Evolutionary conservation across 2,888 invertebrate genomes (phyloP), one percentile per base, ranked within the genome.

Genomic region (Mythimna ferrago): DNA sequence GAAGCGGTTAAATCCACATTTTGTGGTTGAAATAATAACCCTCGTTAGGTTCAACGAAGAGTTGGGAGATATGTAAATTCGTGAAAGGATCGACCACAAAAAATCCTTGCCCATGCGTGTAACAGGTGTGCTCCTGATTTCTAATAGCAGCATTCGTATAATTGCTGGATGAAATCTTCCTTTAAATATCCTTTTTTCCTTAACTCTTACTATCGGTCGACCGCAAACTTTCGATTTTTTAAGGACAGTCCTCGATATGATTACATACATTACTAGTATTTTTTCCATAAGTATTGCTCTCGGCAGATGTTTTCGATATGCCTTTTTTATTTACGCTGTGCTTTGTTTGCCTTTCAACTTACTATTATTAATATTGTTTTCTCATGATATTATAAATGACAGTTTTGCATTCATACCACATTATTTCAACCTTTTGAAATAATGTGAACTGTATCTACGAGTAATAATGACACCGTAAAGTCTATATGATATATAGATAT

Each of bases 1-100:
- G 88, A 90, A 91, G 89, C 89, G 90, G 91, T 91, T 93, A 92
- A 91, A 90, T 92, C 90, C 88, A 92, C 88, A 91, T 92, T 94
- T 94, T 95, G 95, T 94, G 95, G 95, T 95, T 90, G 90, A 94
- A 93, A 94, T 95, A 95, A 96, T 95, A 93, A 92, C 92, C 92
- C 93, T 95, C 89, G 94, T 96, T 96, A 95, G 90, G 88, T 91
- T 87, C 84, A 91, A 93, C 93, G 93, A 94, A 92, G 93, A 93
- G 89, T 90, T 91, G 91, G 91, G 89, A 92, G 91, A 92, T 95
- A 95, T 95, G 95, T 95, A 95, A 95, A 96, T 95, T 93, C 86
- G 92, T 89, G 92, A 94, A 94, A 94, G 94, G 93, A 86, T 86
- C 88, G 82, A 84, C 86, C 88, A 93, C 93, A 95, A 95, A 96